A percentile compares a stretch with the other conserved stretches of the same genome.
These are phyloP conservation scores for Rotaria socialis DNA, from an alignment of 2,888 invertebrate species.

Conservation along the genomic window DNA sequence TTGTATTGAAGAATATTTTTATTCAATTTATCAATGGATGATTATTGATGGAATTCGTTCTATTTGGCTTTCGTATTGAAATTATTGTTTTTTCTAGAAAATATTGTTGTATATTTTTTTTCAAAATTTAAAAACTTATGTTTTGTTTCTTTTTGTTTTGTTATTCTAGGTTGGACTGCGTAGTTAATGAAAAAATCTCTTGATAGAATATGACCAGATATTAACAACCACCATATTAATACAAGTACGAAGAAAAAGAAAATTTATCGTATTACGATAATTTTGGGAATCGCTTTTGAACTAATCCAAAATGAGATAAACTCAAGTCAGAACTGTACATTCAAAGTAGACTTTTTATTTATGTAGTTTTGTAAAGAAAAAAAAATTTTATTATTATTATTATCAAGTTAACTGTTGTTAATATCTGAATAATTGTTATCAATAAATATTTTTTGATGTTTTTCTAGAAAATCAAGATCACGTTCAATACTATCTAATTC, in stretches of 20 bases:
- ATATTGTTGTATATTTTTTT: background rate
- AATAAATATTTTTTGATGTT: constrained; percentile 7
- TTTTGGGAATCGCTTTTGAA: too few species aligned
- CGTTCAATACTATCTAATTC: constrained; percentile 17
- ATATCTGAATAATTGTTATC: background rate
- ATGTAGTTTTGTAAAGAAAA: too few species aligned
- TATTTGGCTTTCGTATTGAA: background rate
- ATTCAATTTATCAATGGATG: background rate
- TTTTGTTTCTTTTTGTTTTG: background rate
- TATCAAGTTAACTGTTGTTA: background rate
- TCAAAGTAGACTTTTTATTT: too few species aligned
- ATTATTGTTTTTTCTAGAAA: background rate
- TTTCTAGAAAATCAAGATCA: constrained; percentile 26
- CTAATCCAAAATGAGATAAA: too few species aligned
- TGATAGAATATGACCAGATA: background rate
- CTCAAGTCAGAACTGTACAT: too few species aligned
- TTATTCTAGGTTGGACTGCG: background rate
- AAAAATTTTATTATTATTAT: background rate
- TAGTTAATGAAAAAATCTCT: background rate
- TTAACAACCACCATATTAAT: background rate
- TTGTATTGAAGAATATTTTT: background rate
- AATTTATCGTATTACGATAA: too few species aligned
- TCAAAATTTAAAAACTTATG: background rate
- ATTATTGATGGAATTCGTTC: background rate
- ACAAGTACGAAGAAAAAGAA: background rate